Percentiles rank a stretch among this genome's conserved stretches.
phyloP scores from a whole-genome alignment of 2,113 vertebrate genomes.

The Rhinolophus sinicus region DNA sequence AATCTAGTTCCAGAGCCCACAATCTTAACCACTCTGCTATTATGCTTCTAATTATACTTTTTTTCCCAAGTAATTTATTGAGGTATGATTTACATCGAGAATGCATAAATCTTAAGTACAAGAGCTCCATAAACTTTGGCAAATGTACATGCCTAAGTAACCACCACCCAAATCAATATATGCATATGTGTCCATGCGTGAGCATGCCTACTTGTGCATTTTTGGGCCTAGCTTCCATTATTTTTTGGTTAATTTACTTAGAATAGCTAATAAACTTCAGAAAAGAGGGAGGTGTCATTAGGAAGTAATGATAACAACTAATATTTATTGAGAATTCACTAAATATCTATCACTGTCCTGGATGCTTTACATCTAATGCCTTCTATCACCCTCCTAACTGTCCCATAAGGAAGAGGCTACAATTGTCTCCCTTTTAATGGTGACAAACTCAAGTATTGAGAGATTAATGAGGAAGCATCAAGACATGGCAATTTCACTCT shows the following conservation, averaged over 20 bases:
- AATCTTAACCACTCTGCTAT: background rate
- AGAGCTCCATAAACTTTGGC: background rate
- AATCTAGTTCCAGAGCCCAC: slow-evolving; percentile 3
- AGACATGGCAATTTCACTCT: background rate
- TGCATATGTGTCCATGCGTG: background rate
- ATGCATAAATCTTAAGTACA: background rate
- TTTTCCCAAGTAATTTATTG: background rate
- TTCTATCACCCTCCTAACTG: background rate
- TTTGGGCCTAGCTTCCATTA: background rate
- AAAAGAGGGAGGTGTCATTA: background rate
- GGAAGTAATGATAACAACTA: background rate
- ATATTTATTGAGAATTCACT: background rate
- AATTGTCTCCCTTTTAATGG: background rate
- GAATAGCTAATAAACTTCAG: background rate
- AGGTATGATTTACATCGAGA: slow-evolving; percentile 14
- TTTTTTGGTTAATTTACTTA: background rate
- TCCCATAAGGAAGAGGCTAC: background rate
- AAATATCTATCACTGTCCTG: background rate
- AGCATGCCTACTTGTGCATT: background rate
- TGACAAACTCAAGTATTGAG: background rate
- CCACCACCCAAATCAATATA: background rate
- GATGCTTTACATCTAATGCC: background rate
- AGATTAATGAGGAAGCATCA: background rate
- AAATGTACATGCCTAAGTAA: background rate
- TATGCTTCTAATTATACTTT: background rate